Base-by-base conservation (phyloP, 1,140 invertebrate species). In the Zophobas morio region DNA sequence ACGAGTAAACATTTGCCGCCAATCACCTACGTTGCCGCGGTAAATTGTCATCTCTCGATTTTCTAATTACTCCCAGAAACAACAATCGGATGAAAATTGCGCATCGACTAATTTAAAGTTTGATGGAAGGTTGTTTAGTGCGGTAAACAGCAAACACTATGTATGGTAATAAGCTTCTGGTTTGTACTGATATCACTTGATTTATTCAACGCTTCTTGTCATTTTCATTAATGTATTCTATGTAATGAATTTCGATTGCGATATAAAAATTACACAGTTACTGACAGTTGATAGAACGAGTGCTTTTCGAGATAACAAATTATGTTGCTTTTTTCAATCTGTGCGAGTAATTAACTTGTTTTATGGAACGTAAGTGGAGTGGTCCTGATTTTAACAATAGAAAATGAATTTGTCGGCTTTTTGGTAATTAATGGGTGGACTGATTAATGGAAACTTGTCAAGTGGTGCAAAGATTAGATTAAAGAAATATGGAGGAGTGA, bases 91-190 rank as follows among this genome's bases (percentile, higher is more conserved):
- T 54, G 51, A 39, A 63, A 40, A 40, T 39, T 39, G 8, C 37
- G 49, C 49, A 46, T 46, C 42, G 49, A 51, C 6, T 42, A 40
- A 63, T 63, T 63, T 63, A 63, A 66, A 66, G 6, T 66, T 66
- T 66, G 60, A 66, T 42, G 37, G 39, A 66, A 66, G 39, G 37
- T 42, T 66, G 60, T 66, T 20, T 66, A 66, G 60, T 66, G 60
- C 34, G 6, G 56, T 60, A 60, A 60, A 60, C 60, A 66, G 60
- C 39, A 42, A 66, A 66, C 60, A 66, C 60, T 66, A 42, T 66
- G 60, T 66, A 66, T 66, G 60, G 60, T 66, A 66, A 66, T 66
- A 66, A 66, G 60, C 60, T 66, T 66, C 60, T 66, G 60, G n/a
- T 42, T 66, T 6, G 2, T 8, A 66, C 60, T 66, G 60, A 66